These are phyloP conservation scores for Sphecodes monilicornis DNA, from an alignment of 2,888 invertebrate species.

Conservation along the genomic window DNA sequence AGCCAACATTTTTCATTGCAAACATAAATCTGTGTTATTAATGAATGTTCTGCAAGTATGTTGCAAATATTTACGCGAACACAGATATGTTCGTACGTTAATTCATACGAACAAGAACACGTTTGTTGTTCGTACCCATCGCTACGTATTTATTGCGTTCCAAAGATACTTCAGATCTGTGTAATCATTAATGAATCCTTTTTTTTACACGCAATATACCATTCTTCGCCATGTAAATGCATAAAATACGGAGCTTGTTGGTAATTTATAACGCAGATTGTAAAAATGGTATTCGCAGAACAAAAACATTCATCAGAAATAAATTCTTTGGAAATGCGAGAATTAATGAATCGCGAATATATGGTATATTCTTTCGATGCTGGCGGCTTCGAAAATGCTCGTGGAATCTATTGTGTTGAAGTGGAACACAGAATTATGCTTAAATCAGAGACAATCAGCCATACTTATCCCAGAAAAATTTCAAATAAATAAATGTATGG, in stretches of 20 bases:
- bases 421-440: background rate
- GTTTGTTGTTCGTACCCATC: background rate
- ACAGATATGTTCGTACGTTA: too few species aligned
- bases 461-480: background rate
- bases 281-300: background rate
- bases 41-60: background rate
- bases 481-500: background rate
- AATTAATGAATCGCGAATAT: background rate
- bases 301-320: background rate
- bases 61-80: background rate
- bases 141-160: background rate
- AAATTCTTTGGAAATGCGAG: background rate
- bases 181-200: conserved; percentile 1
- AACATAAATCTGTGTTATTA: background rate
- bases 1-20: background rate
- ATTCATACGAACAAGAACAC: background rate
- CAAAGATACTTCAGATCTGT: background rate
- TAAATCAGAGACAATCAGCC: background rate
- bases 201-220: background rate
- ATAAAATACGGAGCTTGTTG: background rate
- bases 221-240: background rate
- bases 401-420: background rate
- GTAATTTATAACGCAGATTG: background rate
- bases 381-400: background rate
- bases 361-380: background rate